Base-by-base conservation (phyloP, 35 echinoderm and acorn worm species). In the Stichopus chloronotus region DNA sequence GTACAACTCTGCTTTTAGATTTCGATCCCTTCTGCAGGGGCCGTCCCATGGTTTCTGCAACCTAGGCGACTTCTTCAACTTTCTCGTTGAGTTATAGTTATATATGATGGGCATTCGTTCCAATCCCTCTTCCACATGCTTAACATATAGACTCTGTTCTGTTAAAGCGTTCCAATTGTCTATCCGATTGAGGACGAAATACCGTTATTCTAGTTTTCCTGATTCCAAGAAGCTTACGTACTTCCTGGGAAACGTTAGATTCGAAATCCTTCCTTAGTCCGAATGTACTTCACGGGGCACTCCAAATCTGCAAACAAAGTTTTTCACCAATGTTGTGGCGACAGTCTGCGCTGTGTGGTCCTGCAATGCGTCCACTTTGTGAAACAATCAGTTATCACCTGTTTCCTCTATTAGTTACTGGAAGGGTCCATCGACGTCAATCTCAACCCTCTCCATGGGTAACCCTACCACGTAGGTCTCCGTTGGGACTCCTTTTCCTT, bases 171-270 rank as follows among this genome's bases (percentile, higher is more conserved):
- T 95, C 94, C 22, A 95, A 77, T 16, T 93, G 74, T 7, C 94
- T 91, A 80, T 93, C 91, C 10, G 91, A 93, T 79, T 93, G 82
- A 5, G 91, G 91, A 43, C 90, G 81, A 43, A 72, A 93, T 1
- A 76, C 78, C 9, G 86, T 88, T 11, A 91, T 95, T 6, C 83
- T 25, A 55, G 91, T 95, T 68, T 95, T 95, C 11, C 23, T 16
- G 6, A 90, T 93, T 2, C 86, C 92, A 12, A 95, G 58, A 7
- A 93, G n/a, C 1, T 58, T 7, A 78, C 92, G 93, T 78, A 95
- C 92, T 61, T 93, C 94, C 21, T 90, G 55, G 87, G 93, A 95
- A 5, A 95, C 91, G 1, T 90, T n/a, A 8, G 94, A 95, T 59
- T 90, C 86, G 74, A 95, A 95, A 56, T 86, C 92, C n/a, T n/a